These are phyloP conservation scores for Xiphorhynchus erythropygius DNA, from an alignment of 2,797 vertebrate genomes.

Conservation along the genomic window DNA sequence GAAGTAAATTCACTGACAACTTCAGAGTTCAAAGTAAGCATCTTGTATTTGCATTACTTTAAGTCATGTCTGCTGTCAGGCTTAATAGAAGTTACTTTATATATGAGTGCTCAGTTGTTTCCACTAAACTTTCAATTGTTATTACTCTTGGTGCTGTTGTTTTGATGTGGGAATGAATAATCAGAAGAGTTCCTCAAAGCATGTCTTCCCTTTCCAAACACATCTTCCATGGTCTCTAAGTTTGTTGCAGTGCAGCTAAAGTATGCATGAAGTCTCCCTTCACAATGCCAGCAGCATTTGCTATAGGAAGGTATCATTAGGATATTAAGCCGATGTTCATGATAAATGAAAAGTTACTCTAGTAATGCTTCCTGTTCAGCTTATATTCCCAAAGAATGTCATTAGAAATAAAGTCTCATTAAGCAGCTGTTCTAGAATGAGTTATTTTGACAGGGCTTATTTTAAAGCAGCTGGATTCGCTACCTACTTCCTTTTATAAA, in stretches of 20 bases:
- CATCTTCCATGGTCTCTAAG: neutral
- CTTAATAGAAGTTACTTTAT: neutral
- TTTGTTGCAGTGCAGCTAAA: neutral
- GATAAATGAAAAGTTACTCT: neutral
- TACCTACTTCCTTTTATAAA: neutral
- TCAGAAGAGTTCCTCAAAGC: neutral
- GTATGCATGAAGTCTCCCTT: neutral
- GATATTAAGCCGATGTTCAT: neutral
- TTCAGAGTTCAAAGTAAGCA: neutral
- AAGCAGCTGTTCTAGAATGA: neutral
- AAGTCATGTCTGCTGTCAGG: neutral
- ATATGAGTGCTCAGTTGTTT: neutral
- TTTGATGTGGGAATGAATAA: neutral
- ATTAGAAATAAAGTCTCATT: neutral
- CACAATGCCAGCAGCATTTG: neutral
- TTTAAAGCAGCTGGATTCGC: neutral
- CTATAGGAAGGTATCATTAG: neutral
- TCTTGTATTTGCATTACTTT: neutral
- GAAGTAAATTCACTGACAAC: neutral
- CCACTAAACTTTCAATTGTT: neutral
- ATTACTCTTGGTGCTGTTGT: neutral
- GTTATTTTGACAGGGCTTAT: neutral
- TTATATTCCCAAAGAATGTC: neutral
- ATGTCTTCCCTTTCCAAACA: neutral
- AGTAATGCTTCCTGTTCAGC: neutral